Conservation (phyloP, 1,140 invertebrate species). For the Drosophila santomea region DNA sequence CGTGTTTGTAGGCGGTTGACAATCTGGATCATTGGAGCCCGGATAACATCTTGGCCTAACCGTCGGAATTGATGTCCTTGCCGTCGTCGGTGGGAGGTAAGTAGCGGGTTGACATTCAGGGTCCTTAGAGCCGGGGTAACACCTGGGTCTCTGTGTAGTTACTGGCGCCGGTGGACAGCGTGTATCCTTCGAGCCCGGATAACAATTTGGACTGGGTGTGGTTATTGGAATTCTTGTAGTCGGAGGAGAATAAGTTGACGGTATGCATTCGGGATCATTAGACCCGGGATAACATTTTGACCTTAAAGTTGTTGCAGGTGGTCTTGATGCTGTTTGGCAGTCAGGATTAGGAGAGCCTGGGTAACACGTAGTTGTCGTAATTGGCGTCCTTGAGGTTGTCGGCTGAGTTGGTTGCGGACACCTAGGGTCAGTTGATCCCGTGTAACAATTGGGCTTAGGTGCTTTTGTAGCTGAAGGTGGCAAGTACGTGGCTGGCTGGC, state of each 20-base stretch:
- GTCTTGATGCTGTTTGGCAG: constrained; percentile 19
- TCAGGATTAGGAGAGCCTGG: constrained; percentile 80
- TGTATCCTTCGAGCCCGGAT: constrained; percentile 42
- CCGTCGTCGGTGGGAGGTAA: constrained; percentile 16
- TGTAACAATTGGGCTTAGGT: constrained; percentile 50
- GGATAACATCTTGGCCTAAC: constrained; percentile 61
- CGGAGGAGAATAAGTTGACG: constrained; percentile 28
- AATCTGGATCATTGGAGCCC: constrained; percentile 85
- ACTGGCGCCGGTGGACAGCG: constrained; percentile 32
- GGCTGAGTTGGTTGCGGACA: constrained; percentile 26
- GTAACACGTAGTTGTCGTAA: constrained; percentile 34
- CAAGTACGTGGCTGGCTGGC: constrained; percentile 50
- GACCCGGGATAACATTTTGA: constrained; percentile 47
- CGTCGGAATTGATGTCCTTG: constrained; percentile 43
- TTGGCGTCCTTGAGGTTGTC: constrained; percentile 22
- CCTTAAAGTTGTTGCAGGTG: constrained; percentile 14
- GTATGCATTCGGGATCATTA: constrained; percentile 25
- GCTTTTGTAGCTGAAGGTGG: constrained; percentile 40
- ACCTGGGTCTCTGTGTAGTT: constrained; percentile 54
- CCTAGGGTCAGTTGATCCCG: constrained; percentile 78
- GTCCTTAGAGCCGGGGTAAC: constrained; percentile 85
- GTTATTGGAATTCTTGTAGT: constrained; percentile 21
- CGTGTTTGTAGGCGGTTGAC: constrained; percentile 77
- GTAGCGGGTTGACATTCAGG: constrained; percentile 73
- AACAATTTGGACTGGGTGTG: constrained; percentile 37